Conservation (phyloP, 2,113 vertebrate genomes). For the Ancistrus triradiatus region DNA sequence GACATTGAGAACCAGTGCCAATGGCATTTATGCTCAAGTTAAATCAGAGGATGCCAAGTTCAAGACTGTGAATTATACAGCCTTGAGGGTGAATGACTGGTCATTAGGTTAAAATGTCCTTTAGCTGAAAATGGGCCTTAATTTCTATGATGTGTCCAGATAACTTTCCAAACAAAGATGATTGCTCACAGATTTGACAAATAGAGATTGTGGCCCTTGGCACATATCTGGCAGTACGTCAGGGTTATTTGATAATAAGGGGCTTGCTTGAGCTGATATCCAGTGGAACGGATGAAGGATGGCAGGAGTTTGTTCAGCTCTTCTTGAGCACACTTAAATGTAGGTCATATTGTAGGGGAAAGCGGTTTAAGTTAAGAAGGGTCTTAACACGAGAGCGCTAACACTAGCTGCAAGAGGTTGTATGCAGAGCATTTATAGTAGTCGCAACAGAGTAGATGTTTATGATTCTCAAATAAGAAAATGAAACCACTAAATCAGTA, state of each 20-base stretch:
- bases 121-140: not conserved
- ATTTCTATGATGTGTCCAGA: not conserved
- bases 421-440: too few species aligned
- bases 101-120: not conserved
- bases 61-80: not conserved
- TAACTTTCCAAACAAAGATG: conserved; percentile 8
- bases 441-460: too few species aligned
- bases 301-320: conserved; percentile 2
- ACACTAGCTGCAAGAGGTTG: too few species aligned
- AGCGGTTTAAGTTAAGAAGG: conserved; percentile 16
- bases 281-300: conserved; percentile 10
- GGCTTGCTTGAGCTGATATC: conserved; percentile 28
- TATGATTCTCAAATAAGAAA: too few species aligned
- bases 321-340: conserved; percentile 10
- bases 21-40: not conserved
- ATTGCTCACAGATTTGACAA: conserved; percentile 1
- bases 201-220: conserved; percentile 13
- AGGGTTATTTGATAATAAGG: conserved; percentile 24
- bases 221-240: conserved; percentile 10
- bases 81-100: not conserved
- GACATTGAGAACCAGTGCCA: not conserved
- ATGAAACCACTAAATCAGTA: too few species aligned
- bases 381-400: conserved; percentile 19
- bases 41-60: not conserved
- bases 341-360: conserved; percentile 4